Conservation (phyloP, 2,797 vertebrate genomes). For the Oreortyx pictus region DNA sequence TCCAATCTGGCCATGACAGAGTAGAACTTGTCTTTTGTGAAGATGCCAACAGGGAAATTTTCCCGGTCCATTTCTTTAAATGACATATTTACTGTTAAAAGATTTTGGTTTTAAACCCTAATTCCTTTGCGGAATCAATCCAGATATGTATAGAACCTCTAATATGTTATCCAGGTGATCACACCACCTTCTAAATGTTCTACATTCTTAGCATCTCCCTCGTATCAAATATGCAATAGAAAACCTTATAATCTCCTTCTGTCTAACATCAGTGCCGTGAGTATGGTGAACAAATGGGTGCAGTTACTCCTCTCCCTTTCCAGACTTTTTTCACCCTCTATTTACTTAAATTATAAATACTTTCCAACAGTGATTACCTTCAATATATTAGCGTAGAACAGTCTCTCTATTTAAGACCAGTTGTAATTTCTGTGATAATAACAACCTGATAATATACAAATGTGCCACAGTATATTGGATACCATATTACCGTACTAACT, state of each 20-base stretch:
- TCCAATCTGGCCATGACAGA: background rate
- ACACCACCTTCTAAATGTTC: background rate
- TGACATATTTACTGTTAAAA: background rate
- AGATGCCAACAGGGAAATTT: background rate
- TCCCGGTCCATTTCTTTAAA: background rate
- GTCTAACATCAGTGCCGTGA: background rate
- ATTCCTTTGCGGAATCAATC: background rate
- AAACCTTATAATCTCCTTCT: background rate
- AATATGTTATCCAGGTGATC: background rate
- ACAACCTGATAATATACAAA: background rate
- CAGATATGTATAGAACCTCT: background rate
- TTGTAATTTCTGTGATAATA: background rate
- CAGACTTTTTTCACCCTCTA: background rate
- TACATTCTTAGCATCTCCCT: background rate
- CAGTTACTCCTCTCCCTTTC: background rate
- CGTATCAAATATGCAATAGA: background rate
- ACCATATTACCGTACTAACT: rapidly evolving
- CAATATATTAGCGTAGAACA: background rate
- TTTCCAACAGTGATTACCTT: background rate
- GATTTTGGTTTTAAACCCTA: background rate
- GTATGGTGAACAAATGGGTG: background rate
- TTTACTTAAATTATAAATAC: background rate
- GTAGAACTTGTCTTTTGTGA: background rate
- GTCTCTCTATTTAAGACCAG: background rate
- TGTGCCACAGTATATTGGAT: background rate